Conservation (phyloP, 2,888 invertebrate genomes). For the Glyphotaelius pellucidus region DNA sequence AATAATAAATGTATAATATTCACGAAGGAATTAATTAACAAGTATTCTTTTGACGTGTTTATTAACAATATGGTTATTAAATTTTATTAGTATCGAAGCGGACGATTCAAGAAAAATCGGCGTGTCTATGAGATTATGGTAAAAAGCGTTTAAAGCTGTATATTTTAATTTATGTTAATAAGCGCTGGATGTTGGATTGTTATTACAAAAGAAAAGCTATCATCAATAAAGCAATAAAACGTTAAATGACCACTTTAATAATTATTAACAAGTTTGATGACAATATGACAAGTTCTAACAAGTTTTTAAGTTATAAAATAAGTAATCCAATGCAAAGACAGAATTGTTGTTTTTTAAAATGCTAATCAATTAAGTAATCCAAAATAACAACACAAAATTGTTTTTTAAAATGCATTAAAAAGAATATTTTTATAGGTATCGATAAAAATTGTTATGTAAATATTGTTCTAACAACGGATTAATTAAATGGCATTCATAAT, state of each 20-base stretch:
- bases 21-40: neutral
- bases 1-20: neutral
- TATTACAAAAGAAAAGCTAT: neutral
- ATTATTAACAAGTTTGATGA: neutral
- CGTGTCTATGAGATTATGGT: neutral
- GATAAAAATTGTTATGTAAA: neutral
- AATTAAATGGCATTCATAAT: neutral
- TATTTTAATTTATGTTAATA: neutral
- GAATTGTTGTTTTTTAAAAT: neutral
- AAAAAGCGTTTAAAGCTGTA: neutral
- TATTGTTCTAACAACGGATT: neutral
- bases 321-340: neutral
- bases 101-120: neutral
- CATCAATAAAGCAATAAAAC: neutral
- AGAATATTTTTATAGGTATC: neutral
- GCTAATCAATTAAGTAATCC: too few species aligned
- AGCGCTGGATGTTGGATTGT: neutral
- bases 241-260: neutral
- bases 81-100: neutral
- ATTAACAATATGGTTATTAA: neutral
- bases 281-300: neutral
- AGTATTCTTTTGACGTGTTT: neutral
- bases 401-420: neutral
- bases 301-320: neutral
- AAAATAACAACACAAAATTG: too few species aligned